Conservation (phyloP, 2,113 vertebrate genomes). For the Cariama cristata region DNA sequence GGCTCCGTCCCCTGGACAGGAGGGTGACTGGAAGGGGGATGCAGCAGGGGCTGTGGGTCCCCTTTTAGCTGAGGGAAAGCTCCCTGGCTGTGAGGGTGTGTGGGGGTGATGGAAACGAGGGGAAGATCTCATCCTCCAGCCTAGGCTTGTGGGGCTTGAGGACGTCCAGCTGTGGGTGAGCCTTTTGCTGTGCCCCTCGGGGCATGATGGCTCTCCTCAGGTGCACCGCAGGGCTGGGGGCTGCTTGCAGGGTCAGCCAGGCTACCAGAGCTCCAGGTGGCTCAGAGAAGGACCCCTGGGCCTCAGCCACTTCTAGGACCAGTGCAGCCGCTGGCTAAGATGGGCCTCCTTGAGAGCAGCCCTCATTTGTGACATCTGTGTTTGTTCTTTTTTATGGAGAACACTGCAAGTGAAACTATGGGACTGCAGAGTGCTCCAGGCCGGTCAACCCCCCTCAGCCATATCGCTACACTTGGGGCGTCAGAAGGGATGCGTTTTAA, state of each 20-base stretch:
- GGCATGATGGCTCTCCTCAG: rapidly evolving
- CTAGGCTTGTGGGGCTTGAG: not conserved
- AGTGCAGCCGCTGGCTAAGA: not conserved
- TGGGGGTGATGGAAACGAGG: not conserved
- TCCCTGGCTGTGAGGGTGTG: not conserved
- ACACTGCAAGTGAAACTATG: rapidly evolving
- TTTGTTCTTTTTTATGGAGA: rapidly evolving
- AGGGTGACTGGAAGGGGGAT: no score
- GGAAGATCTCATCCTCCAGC: rapidly evolving
- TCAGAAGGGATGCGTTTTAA: not conserved
- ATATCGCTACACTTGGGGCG: rapidly evolving
- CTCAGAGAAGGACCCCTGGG: not conserved
- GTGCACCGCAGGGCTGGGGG: not conserved
- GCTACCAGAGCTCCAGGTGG: rapidly evolving
- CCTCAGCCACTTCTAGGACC: rapidly evolving
- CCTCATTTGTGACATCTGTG: rapidly evolving
- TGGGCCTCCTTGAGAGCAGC: rapidly evolving
- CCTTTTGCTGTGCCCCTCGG: rapidly evolving
- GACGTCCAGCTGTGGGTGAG: rapidly evolving
- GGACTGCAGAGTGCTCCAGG: rapidly evolving
- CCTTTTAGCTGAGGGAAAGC: not conserved
- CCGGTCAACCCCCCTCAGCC: not conserved
- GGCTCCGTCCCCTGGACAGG: no score
- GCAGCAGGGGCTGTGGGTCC: rapidly evolving
- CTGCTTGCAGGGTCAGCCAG: not conserved